Evolutionary conservation across 1,140 invertebrate genomes (phyloP).

Genomic region (Zaprionus vittiger): DNA sequence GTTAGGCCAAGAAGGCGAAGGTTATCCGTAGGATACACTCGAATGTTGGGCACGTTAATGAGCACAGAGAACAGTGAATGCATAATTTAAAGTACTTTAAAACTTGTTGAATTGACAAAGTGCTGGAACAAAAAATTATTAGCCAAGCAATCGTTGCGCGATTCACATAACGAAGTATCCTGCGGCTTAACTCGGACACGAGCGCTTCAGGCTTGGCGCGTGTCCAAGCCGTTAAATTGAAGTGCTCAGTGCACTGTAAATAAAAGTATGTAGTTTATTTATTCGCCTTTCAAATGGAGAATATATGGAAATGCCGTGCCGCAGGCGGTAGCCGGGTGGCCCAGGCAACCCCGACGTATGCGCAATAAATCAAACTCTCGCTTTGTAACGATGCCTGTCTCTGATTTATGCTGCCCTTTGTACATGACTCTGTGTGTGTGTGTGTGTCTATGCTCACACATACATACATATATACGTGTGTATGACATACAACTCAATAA

Average conservation of each 20-base stretch:
- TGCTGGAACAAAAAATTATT: conserved; percentile 24
- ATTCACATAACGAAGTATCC: conserved; percentile 8
- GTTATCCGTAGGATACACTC: conserved; percentile 4
- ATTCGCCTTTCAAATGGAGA: conserved; percentile 15
- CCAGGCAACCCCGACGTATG: conserved; percentile 13
- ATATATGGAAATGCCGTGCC: conserved; percentile 20
- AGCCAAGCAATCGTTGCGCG: conserved; percentile 4
- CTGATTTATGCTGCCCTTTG: conserved; percentile 64
- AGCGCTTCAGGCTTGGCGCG: conserved; percentile 10
- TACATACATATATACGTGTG: background rate
- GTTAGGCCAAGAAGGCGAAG: conserved; percentile 29
- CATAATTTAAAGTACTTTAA: conserved; percentile 59
- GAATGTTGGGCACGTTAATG: conserved; percentile 45
- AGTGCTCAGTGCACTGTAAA: conserved; percentile 21
- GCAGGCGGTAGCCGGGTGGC: background rate
- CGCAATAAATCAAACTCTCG: conserved; percentile 51
- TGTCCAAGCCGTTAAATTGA: conserved; percentile 18
- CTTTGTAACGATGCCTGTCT: conserved; percentile 34
- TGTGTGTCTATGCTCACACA: background rate
- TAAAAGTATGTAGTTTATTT: conserved; percentile 23
- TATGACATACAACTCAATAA: conserved; percentile 63
- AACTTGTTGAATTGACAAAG: conserved; percentile 52
- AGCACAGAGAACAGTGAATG: conserved; percentile 2
- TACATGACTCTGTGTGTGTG: background rate
- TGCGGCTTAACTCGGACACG: background rate